phyloP scores from a whole-genome alignment of 2,888 invertebrate species.

The Mythimna loreyi region DNA sequence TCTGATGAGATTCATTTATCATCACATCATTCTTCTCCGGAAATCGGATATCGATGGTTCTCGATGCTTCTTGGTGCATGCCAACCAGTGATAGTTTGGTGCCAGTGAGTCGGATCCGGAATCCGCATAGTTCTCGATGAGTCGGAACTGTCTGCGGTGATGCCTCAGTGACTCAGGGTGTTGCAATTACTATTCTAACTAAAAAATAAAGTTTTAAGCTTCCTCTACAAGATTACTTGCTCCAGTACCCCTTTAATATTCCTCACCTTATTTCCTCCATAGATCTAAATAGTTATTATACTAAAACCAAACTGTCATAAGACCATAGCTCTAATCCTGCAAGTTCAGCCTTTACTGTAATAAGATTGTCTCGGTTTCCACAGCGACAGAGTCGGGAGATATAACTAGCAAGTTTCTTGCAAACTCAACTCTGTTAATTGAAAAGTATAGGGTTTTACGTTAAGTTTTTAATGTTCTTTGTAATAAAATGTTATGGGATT shows the following conservation, averaged over 20 bases:
- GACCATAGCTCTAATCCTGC: conserved; percentile 25
- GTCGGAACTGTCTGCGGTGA: no score
- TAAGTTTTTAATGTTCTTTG: conserved; percentile 1
- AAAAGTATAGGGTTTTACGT: conserved; percentile 17
- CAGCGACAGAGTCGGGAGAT: conserved; percentile 7
- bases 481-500: not conserved
- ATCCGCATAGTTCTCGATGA: no score
- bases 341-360: conserved; percentile 37
- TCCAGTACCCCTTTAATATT: conserved; percentile 7
- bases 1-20: no score
- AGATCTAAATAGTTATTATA: conserved; percentile 35
- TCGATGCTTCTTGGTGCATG: no score
- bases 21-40: no score
- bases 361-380: conserved; percentile 36
- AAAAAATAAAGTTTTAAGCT: no score
- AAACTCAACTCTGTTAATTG: conserved; percentile 28
- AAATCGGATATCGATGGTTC: no score
- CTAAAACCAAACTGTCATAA: conserved; percentile 44
- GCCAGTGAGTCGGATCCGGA: no score
- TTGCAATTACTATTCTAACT: no score
- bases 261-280: conserved; percentile 11
- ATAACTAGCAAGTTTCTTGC: conserved; percentile 22
- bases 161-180: no score
- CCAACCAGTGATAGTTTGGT: no score
- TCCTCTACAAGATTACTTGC: conserved; percentile 12